Base-by-base conservation (phyloP, 1,140 invertebrate species). In the Spodoptera litura region DNA sequence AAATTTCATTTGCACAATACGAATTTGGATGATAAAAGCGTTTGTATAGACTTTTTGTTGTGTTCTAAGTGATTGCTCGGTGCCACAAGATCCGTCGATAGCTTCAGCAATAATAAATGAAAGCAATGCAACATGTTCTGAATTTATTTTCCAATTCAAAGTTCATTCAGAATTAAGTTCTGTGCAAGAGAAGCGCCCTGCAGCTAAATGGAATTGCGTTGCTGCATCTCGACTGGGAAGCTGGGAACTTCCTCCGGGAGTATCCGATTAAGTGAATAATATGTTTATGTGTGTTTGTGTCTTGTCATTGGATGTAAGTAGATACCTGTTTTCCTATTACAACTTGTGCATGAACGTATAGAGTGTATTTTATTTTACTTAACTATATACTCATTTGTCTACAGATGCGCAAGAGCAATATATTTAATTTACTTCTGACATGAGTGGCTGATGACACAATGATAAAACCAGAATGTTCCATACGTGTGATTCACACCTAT, bases 121-220 rank as follows among this genome's bases (percentile, higher is more conserved):
- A 83, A 85, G 75, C 79, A 81, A 82, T 80, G 80, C 74, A 84
- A 81, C 78, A 78, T 83, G 77, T 72, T 71, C 74, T 80, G 81
- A 87, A 89, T 85, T 83, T 83, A 84, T 81, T 87, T 85, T 83
- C 81, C 80, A 83, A 86, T 87, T 84, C 79, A 81, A 85, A 85
- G 83, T 87, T 84, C 84, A 83, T 83, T 86, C 83, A 83, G 80
- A 85, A 85, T 89, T 81, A 85, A 89, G 82, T 86, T 87, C 55
- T 77, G 79, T 70, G 79, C 81, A 75, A 73, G 80, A 80, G 83
- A 83, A 82, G 80, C 80, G 71, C 80, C 81, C 80, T 79, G 70
- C 79, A 85, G 78, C 79, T 82, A 84, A 88, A 87, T 87, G 85
- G 83, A 81, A 86, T 86, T 86, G 81, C 83, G 81, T 84, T 85